phyloP scores from a whole-genome alignment of 2,888 invertebrate genomes.

The Drosophila emarginata region DNA sequence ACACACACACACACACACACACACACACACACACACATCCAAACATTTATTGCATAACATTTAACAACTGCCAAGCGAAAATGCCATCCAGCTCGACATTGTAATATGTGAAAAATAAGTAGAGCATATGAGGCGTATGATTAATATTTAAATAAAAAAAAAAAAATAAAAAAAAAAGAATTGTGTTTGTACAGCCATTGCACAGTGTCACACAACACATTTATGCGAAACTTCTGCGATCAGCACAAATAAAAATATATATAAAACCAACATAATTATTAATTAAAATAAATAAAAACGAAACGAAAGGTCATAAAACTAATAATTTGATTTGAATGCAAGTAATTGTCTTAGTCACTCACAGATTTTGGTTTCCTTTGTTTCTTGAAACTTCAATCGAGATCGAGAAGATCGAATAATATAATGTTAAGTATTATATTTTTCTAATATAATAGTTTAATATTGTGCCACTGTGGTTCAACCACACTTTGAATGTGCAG shows the following conservation, averaged over 20 bases:
- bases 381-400: no score
- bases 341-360: no score
- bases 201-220: background rate
- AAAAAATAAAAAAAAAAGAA: conserved; percentile 18
- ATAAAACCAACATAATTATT: no score
- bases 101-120: conserved; percentile 65
- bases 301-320: no score
- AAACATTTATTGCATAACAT: conserved; percentile 28
- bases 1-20: no score
- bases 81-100: conserved; percentile 58
- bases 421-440: no score
- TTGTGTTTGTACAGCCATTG: conserved; percentile 8
- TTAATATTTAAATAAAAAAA: conserved; percentile 61
- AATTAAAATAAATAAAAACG: background rate
- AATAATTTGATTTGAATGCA: no score
- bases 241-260: no score
- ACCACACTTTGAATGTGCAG: conserved; percentile 28
- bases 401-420: no score
- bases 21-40: conserved; percentile 11
- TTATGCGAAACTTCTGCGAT: background rate
- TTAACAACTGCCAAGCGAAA: conserved; percentile 18
- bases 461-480: conserved; percentile 6
- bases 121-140: conserved; percentile 67
- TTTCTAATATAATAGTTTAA: no score
- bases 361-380: no score